Evolutionary conservation across 2,797 vertebrate species (phyloP).

Genomic region (Pteronotus mesoamericanus): DNA sequence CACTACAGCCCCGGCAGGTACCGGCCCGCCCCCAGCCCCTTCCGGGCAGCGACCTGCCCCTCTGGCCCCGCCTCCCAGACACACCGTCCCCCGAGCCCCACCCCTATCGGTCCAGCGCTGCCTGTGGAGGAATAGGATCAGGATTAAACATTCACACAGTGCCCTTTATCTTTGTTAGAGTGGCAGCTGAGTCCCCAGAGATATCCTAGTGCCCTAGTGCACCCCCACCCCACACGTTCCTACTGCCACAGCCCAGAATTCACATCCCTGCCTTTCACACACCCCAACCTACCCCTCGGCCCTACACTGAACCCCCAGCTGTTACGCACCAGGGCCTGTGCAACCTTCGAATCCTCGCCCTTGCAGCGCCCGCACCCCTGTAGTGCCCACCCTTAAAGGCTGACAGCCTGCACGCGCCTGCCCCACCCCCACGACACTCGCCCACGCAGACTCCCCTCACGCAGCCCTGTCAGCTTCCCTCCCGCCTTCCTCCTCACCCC

Average conservation of each 20-base stretch:
- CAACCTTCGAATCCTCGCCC: background rate
- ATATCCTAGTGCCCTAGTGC: background rate
- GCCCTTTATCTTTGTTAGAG: background rate
- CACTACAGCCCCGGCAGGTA: constrained; percentile 91
- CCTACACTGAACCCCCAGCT: background rate
- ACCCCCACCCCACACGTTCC: background rate
- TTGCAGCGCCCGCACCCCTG: background rate
- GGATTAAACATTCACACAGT: background rate
- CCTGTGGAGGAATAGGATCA: no score
- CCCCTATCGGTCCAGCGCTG: background rate
- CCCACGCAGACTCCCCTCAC: background rate
- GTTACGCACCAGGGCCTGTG: background rate
- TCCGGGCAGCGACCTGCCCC: no score
- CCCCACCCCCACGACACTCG: no score
- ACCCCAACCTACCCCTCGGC: no score
- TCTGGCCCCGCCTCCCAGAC: background rate
- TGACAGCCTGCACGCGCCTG: background rate
- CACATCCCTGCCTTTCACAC: background rate
- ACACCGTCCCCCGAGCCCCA: fast-evolving
- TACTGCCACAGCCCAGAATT: background rate
- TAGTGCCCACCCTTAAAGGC: background rate
- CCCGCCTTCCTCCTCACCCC: fast-evolving
- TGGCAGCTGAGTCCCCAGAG: background rate
- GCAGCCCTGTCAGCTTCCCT: fast-evolving
- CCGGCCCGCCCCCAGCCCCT: background rate